Percentiles rank a stretch among this genome's conserved stretches.
Conservation (phyloP, 2,888 invertebrate species). For the Spodoptera littoralis region DNA sequence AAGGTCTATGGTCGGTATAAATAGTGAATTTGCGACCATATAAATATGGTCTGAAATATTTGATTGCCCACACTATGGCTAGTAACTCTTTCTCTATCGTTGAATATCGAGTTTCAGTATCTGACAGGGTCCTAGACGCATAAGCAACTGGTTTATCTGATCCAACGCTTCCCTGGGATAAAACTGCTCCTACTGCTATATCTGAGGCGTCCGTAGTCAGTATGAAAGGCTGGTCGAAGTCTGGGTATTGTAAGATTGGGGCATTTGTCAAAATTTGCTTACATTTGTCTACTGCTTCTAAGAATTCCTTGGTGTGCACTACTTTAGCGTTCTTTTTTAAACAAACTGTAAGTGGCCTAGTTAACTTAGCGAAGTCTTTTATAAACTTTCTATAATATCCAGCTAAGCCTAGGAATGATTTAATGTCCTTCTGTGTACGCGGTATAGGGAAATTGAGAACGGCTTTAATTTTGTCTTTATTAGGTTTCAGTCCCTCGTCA, state of each 20-base stretch:
- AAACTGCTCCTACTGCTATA: no score
- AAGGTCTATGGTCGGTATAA: constrained; percentile 13
- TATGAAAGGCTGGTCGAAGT: no score
- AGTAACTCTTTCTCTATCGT: constrained; percentile 31
- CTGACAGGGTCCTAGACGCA: no score
- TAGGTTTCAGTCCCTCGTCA: constrained; percentile 6
- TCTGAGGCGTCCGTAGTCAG: no score
- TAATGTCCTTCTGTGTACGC: not conserved
- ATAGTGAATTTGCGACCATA: constrained; percentile 23
- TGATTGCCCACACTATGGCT: constrained; percentile 2
- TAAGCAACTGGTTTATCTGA: no score
- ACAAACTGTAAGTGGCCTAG: constrained; percentile 2
- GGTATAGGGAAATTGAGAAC: constrained; percentile 3
- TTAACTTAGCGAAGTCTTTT: constrained; percentile 8
- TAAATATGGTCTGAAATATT: constrained; percentile 12
- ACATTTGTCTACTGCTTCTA: no score
- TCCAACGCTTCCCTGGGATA: no score
- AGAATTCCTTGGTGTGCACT: no score
- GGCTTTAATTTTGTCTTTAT: constrained; percentile 10
- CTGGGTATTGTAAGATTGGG: no score
- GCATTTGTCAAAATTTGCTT: no score
- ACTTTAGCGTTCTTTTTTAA: not conserved
- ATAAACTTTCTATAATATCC: constrained; percentile 11
- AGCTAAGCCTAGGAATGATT: constrained; percentile 3
- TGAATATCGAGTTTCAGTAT: constrained; percentile 4